Conservation (phyloP, 2,113 vertebrate genomes). For the Oxyruncus cristatus region DNA sequence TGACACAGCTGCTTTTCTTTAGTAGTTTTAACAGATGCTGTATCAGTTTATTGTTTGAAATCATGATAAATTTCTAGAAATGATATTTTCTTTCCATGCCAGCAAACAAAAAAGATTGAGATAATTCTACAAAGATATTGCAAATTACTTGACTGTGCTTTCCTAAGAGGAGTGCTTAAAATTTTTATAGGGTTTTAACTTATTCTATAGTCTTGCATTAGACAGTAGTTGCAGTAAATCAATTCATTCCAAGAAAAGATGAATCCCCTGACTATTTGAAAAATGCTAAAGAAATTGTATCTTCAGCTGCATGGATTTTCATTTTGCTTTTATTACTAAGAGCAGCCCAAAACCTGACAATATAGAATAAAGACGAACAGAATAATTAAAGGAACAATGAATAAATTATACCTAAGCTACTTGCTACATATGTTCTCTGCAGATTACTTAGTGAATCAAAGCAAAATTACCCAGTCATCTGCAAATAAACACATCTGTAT, state of each 20-base stretch:
- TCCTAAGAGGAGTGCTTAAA: not conserved
- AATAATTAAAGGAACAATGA: conserved; percentile 23
- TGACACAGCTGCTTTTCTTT: not conserved
- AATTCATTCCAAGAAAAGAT: not conserved
- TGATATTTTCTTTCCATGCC: not conserved
- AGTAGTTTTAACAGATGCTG: not conserved
- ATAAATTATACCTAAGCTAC: not conserved
- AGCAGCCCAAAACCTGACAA: not conserved
- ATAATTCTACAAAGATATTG: not conserved
- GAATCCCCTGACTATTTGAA: not conserved
- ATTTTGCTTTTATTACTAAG: not conserved
- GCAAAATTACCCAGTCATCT: conserved; percentile 31
- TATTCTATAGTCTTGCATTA: not conserved
- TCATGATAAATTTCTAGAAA: not conserved
- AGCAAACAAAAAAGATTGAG: not conserved
- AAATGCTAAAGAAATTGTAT: not conserved
- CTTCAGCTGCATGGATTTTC: not conserved
- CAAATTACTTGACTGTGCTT: not conserved
- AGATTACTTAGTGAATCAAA: conserved; percentile 15
- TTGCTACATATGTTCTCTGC: not conserved
- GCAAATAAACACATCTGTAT: not conserved
- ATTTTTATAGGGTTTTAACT: not conserved
- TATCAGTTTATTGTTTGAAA: conserved; percentile 1
- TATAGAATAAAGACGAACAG: not conserved
- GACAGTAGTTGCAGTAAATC: not conserved